Evolutionary conservation across 2,113 vertebrate genomes (phyloP).

Genomic region (Crotalus horridus): DNA sequence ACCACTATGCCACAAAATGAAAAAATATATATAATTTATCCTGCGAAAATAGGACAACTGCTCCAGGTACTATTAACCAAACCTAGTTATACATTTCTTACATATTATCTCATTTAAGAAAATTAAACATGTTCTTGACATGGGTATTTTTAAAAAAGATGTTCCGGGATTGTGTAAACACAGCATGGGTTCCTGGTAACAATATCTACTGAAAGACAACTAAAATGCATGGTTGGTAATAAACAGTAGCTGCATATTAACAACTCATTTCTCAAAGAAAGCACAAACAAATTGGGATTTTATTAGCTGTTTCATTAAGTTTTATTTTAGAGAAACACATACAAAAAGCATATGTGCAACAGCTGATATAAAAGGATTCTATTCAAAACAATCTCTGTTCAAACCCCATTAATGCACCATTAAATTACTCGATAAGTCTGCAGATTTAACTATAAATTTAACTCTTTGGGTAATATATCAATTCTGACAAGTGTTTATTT

Average conservation of each 20-base stretch:
- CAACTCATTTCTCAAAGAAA: constrained; percentile 63
- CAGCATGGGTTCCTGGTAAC: constrained; percentile 41
- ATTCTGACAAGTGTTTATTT: constrained; percentile 64
- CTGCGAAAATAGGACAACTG: background rate
- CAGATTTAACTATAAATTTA: constrained; percentile 65
- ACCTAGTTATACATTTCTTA: background rate
- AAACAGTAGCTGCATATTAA: constrained; percentile 55
- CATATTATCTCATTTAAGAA: background rate
- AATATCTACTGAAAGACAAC: constrained; percentile 57
- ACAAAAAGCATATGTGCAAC: constrained; percentile 66
- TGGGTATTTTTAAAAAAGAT: constrained; percentile 3
- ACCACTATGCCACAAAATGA: background rate
- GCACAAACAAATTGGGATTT: constrained; percentile 67
- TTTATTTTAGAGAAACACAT: constrained; percentile 72
- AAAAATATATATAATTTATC: background rate
- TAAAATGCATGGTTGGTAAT: constrained; percentile 56
- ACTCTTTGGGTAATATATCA: constrained; percentile 63
- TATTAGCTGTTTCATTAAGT: constrained; percentile 79
- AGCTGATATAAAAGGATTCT: constrained; percentile 67
- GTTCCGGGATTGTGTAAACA: constrained; percentile 50
- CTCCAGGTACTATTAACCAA: background rate
- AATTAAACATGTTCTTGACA: background rate
- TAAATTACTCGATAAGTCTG: constrained; percentile 63
- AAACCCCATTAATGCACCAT: constrained; percentile 68
- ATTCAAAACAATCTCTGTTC: constrained; percentile 63